A percentile compares a stretch with the other conserved stretches of the same genome.
These are phyloP conservation scores for Onychostruthus taczanowskii DNA, from an alignment of 2,113 vertebrate genomes.

Conservation along the genomic window DNA sequence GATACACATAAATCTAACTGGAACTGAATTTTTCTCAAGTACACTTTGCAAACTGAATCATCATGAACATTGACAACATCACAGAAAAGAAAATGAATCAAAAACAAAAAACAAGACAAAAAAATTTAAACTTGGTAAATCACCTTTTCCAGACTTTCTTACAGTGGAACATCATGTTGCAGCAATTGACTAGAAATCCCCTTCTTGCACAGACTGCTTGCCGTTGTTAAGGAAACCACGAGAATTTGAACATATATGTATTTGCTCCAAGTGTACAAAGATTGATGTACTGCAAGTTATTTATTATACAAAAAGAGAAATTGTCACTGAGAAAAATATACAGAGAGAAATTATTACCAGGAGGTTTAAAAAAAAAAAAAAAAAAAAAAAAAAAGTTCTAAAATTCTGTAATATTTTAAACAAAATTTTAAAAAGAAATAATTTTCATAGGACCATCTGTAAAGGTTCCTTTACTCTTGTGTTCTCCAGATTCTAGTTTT, in stretches of 20 bases:
- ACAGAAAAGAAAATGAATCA: neutral
- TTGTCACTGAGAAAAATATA: neutral
- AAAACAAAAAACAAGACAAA: too few relatives aligned
- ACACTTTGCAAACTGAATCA: neutral
- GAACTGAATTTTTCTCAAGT: neutral
- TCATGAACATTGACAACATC: neutral
- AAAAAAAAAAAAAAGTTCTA: neutral
- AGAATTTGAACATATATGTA: neutral
- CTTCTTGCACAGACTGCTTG: neutral
- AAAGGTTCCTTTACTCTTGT: neutral
- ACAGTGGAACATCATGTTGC: neutral
- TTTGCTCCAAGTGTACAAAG: neutral
- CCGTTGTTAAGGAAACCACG: neutral
- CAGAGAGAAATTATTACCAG: neutral
- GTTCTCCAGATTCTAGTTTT: neutral
- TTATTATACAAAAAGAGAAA: neutral
- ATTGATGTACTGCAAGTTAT: neutral
- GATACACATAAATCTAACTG: neutral
- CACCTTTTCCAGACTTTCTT: neutral
- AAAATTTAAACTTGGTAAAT: neutral
- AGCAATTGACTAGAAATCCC: neutral
- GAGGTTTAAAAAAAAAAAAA: neutral
- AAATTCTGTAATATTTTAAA: neutral
- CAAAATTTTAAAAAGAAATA: fast-evolving
- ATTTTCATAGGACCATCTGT: neutral